phyloP scores from a whole-genome alignment of 1,140 invertebrate genomes.

The Tetramorium parvispinum region DNA sequence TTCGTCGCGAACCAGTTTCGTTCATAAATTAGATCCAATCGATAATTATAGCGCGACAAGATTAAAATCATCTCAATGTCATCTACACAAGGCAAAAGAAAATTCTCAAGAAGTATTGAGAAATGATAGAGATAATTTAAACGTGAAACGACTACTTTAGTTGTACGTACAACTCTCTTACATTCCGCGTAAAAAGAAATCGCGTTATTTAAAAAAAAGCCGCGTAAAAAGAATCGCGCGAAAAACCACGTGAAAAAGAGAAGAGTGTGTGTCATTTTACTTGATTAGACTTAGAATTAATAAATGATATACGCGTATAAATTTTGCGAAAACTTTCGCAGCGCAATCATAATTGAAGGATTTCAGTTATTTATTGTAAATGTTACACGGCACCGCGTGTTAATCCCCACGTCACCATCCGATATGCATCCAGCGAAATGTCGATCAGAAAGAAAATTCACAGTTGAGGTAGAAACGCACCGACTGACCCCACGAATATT shows the following conservation, averaged over 20 bases:
- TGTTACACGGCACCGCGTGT: neutral
- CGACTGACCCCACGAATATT: constrained; percentile 64
- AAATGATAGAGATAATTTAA: neutral
- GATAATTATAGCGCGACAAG: constrained; percentile 1
- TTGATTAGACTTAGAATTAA: neutral
- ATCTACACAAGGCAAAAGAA: neutral
- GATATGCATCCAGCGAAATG: constrained; percentile 32
- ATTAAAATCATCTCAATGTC: neutral
- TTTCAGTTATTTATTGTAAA: constrained; percentile 16
- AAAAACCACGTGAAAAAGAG: no score
- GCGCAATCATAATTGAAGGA: neutral
- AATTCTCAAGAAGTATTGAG: neutral
- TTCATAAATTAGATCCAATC: neutral
- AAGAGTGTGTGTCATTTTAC: neutral
- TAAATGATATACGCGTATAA: neutral
- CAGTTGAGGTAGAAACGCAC: constrained; percentile 37
- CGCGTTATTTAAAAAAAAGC: no score
- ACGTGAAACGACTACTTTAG: neutral
- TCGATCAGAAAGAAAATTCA: constrained; percentile 43
- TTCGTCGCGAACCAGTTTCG: constrained; percentile 6
- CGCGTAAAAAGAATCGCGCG: no score
- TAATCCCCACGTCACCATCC: neutral
- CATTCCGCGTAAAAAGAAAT: no score
- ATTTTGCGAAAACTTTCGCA: neutral
- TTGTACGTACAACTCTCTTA: neutral